phyloP scores from a whole-genome alignment of 2,888 invertebrate genomes.

The Parelbella ahira region DNA sequence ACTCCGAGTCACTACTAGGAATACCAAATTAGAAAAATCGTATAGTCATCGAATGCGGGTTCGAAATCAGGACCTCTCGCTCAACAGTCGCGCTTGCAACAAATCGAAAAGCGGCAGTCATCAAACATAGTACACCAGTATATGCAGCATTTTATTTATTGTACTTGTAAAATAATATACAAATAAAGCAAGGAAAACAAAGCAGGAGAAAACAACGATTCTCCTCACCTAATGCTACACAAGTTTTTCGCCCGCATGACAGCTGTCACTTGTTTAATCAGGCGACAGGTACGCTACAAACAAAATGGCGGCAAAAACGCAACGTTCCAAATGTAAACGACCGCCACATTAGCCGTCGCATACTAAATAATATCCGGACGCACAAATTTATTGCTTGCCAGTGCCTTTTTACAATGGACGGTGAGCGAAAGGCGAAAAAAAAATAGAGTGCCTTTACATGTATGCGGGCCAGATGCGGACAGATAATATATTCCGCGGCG shows the following conservation, averaged over 20 bases:
- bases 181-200: slow-evolving; percentile 16
- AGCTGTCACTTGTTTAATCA: slow-evolving; percentile 47
- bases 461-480: slow-evolving; percentile 41
- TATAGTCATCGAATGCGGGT: no score
- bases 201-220: slow-evolving; percentile 19
- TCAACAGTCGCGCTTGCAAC: no score
- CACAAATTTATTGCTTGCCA: slow-evolving; percentile 43
- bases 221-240: slow-evolving; percentile 21
- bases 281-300: slow-evolving; percentile 24
- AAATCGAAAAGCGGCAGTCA: no score
- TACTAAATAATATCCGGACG: slow-evolving; percentile 46
- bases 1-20: no score
- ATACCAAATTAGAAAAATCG: no score
- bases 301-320: slow-evolving; percentile 26
- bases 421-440: slow-evolving; percentile 25
- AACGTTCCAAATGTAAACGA: slow-evolving; percentile 26
- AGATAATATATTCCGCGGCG: slow-evolving; percentile 34
- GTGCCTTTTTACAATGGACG: slow-evolving; percentile 35
- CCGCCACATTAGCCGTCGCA: slow-evolving; percentile 33
- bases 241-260: slow-evolving; percentile 46
- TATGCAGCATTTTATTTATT: no score
- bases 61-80: no score
- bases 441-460: slow-evolving; percentile 34
- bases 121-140: no score
- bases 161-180: no score